Conservation (phyloP, 2,888 invertebrate species). For the Limenitis camilla region DNA sequence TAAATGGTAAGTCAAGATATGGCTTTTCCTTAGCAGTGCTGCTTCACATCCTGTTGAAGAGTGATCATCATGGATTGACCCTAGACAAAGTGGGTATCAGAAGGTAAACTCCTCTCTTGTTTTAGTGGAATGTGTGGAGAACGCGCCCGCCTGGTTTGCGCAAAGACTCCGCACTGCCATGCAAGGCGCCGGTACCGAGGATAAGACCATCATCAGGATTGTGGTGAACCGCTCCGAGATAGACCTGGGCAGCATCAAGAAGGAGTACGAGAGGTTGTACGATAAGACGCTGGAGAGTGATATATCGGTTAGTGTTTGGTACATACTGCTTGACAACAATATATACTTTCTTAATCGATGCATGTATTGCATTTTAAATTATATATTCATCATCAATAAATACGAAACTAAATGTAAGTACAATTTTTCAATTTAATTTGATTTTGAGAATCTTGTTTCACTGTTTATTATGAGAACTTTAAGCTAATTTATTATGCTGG, state of each 20-base stretch:
- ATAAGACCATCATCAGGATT: constrained; percentile 79
- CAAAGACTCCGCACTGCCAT: constrained; percentile 77
- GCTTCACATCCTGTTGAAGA: neutral
- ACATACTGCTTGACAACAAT: neutral
- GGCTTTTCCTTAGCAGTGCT: neutral
- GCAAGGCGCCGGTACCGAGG: constrained; percentile 83
- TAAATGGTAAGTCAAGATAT: neutral
- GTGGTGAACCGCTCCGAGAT: constrained; percentile 79
- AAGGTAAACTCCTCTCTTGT: constrained; percentile 20
- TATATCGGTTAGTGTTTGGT: constrained; percentile 62
- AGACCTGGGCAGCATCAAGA: constrained; percentile 80
- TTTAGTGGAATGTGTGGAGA: constrained; percentile 82
- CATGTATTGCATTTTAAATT: neutral
- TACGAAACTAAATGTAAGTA: no score
- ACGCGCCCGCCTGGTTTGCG: constrained; percentile 80
- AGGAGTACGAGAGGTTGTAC: constrained; percentile 80
- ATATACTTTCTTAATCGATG: neutral
- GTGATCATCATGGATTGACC: neutral
- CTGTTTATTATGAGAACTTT: no score
- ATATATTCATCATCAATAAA: no score
- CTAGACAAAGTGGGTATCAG: neutral
- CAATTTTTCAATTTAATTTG: no score
- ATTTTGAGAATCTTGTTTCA: no score
- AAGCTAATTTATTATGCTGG: neutral
- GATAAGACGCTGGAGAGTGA: constrained; percentile 80